Evolutionary conservation across 2,113 vertebrate genomes (phyloP).

Genomic region (Lycocorax pyrrhopterus): DNA sequence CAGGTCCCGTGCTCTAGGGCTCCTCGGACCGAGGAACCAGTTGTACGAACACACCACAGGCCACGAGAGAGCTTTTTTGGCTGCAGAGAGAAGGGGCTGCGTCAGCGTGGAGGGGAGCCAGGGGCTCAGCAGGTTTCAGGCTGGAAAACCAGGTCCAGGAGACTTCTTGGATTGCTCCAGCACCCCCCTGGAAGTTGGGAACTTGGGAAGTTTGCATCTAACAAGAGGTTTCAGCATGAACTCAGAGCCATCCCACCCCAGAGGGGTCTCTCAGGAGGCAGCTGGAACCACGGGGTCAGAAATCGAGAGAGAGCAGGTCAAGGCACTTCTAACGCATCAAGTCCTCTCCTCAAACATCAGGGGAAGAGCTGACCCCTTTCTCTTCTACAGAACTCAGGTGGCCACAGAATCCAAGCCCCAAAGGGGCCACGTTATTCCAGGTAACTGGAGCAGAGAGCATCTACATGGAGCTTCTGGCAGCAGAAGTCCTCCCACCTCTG

Average conservation of each 20-base stretch:
- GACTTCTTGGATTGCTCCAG: neutral
- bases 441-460: neutral
- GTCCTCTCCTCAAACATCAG: neutral
- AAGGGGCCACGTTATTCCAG: neutral
- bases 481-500: neutral
- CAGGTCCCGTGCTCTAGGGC: neutral
- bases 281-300: neutral
- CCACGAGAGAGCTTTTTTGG: neutral
- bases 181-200: neutral
- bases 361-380: too few species aligned
- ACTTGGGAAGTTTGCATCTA: neutral
- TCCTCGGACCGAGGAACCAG: neutral
- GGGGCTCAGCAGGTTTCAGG: neutral
- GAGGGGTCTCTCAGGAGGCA: neutral
- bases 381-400: neutral
- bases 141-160: neutral
- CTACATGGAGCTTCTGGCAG: neutral
- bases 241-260: neutral
- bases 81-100: neutral
- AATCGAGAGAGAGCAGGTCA: neutral
- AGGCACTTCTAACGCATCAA: fast-evolving
- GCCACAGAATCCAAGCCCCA: neutral
- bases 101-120: neutral
- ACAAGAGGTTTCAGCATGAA: neutral
- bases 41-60: neutral